These are phyloP conservation scores for Reinhardtius hippoglossoides DNA, from an alignment of 2,113 vertebrate genomes.

Conservation along the genomic window DNA sequence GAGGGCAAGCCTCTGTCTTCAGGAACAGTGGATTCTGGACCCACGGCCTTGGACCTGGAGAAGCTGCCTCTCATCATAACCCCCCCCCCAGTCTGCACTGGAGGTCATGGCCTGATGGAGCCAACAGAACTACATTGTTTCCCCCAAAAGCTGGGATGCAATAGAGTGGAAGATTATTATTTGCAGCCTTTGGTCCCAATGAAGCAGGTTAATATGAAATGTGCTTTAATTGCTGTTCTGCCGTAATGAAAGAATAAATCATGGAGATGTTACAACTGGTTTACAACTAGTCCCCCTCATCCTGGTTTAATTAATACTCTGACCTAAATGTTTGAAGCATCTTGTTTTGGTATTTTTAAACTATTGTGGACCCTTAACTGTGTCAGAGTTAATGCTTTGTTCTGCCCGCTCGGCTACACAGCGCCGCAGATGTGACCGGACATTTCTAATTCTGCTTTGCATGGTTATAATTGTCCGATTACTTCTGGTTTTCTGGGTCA, in stretches of 20 bases:
- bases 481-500: slow-evolving; percentile 36
- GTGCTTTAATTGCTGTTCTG: not conserved
- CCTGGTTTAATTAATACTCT: not conserved
- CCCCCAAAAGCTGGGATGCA: not conserved
- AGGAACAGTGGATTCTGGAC: too few relatives aligned
- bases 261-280: not conserved
- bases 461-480: slow-evolving; percentile 27
- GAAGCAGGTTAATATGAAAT: not conserved
- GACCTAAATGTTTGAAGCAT: not conserved
- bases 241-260: not conserved
- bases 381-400: not conserved
- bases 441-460: slow-evolving; percentile 28
- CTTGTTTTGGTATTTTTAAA: not conserved
- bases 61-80: too few relatives aligned
- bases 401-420: not conserved
- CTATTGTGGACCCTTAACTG: not conserved
- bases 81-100: too few relatives aligned
- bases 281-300: not conserved
- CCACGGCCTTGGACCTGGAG: too few relatives aligned
- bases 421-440: slow-evolving; percentile 7
- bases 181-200: not conserved
- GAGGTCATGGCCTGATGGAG: not conserved
- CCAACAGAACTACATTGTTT: too few relatives aligned
- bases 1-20: too few relatives aligned
- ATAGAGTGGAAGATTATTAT: not conserved